Percentiles rank a stretch among this genome's conserved stretches.
phyloP scores from a whole-genome alignment of 1,140 invertebrate genomes.

The Euura lappo region DNA sequence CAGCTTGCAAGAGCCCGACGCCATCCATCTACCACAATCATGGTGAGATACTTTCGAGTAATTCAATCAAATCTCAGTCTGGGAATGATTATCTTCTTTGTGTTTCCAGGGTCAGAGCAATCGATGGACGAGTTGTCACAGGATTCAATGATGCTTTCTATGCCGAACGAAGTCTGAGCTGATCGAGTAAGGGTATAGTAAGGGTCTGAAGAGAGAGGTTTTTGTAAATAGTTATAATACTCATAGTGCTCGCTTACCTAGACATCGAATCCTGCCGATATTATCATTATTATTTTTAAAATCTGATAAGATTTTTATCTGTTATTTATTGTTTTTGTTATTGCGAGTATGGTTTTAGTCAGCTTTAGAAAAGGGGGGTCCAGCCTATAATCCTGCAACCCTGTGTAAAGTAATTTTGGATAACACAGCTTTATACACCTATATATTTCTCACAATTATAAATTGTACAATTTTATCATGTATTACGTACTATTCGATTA shows the following conservation, averaged over 20 bases:
- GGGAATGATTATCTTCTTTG: slow-evolving; percentile 27
- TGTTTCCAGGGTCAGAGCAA: slow-evolving; percentile 71
- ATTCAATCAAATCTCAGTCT: neutral
- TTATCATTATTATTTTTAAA: neutral
- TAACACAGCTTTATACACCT: neutral
- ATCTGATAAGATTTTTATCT: neutral
- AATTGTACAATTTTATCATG: neutral
- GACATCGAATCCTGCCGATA: slow-evolving; percentile 4
- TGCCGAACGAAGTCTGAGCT: slow-evolving; percentile 76
- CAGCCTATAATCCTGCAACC: no score
- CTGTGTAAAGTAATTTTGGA: neutral
- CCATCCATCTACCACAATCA: slow-evolving; percentile 51
- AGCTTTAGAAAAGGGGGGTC: no score
- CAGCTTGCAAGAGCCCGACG: slow-evolving; percentile 47
- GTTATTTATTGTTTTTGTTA: slow-evolving; percentile 6
- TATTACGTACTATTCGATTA: neutral
- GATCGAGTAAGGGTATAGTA: no score
- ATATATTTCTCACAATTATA: neutral
- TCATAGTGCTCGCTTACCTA: neutral
- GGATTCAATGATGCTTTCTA: slow-evolving; percentile 79
- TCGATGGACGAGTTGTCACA: slow-evolving; percentile 83
- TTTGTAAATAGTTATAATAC: no score
- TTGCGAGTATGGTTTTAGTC: no score
- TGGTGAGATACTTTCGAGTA: slow-evolving; percentile 31
- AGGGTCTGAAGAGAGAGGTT: no score